These are phyloP conservation scores for Elephantulus edwardii DNA, from an alignment of 2,113 vertebrate species.

Conservation along the genomic window DNA sequence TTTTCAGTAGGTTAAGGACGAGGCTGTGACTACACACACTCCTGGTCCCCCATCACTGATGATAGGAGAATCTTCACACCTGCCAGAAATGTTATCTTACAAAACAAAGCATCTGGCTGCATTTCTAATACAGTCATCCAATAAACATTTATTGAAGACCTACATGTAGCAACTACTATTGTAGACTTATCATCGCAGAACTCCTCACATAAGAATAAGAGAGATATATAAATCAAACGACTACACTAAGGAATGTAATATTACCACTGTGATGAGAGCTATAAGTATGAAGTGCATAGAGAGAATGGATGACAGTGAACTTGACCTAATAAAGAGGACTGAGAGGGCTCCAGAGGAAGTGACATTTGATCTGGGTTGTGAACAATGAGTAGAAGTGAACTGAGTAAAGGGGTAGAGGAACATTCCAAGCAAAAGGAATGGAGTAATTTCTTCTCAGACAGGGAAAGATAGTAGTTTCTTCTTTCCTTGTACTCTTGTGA, in stretches of 20 bases:
- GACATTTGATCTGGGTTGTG: background rate
- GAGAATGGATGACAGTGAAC: too few species aligned
- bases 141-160: background rate
- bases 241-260: accelerated
- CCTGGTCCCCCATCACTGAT: background rate
- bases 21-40: background rate
- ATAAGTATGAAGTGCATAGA: background rate
- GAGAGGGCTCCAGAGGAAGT: background rate
- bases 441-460: background rate
- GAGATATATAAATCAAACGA: background rate
- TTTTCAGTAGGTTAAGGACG: background rate
- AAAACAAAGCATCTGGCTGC: background rate
- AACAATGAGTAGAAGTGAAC: background rate
- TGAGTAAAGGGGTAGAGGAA: background rate
- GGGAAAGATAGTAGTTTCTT: accelerated
- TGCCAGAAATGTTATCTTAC: background rate
- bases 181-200: background rate
- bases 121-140: background rate
- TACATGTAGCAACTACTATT: background rate
- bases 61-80: background rate
- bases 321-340: background rate
- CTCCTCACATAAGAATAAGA: background rate
- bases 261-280: background rate
- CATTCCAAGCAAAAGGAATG: background rate
- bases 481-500: accelerated